Percentiles rank a stretch among this genome's conserved stretches.
Conservation (phyloP, 1,140 invertebrate species). For the Monochamus saltuarius region DNA sequence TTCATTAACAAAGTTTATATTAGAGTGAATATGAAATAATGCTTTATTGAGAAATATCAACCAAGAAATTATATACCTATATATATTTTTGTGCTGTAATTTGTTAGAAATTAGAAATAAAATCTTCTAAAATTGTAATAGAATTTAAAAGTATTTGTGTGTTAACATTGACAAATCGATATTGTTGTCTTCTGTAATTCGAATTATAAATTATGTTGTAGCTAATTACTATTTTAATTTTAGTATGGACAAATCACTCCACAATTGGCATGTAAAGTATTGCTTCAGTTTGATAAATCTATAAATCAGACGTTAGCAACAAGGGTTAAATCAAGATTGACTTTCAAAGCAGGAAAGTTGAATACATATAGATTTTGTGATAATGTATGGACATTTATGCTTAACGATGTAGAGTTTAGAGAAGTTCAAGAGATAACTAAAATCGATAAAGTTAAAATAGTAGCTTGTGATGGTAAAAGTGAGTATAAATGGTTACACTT, state of each 20-base stretch:
- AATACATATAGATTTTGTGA: slow-evolving; percentile 99
- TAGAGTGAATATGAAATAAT: no score
- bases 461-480: slow-evolving; percentile 99
- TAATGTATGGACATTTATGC: slow-evolving; percentile 99
- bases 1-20: no score
- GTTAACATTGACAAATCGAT: neutral
- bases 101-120: no score
- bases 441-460: slow-evolving; percentile 98
- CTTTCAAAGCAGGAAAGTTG: slow-evolving; percentile 95
- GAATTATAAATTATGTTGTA: no score
- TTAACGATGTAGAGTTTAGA: slow-evolving; percentile 97
- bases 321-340: slow-evolving; percentile 87
- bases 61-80: no score
- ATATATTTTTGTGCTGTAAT: no score
- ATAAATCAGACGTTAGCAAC: slow-evolving; percentile 94
- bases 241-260: slow-evolving; percentile 96
- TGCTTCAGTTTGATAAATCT: slow-evolving; percentile 95
- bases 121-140: no score
- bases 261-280: slow-evolving; percentile 85
- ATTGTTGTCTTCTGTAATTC: no score
- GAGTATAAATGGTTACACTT: slow-evolving; percentile 44
- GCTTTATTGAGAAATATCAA: no score
- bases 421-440: slow-evolving; percentile 93
- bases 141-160: slow-evolving; percentile 12
- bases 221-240: slow-evolving; percentile 52